These are phyloP conservation scores for Thera britannica DNA, from an alignment of 2,888 invertebrate species.

Conservation along the genomic window DNA sequence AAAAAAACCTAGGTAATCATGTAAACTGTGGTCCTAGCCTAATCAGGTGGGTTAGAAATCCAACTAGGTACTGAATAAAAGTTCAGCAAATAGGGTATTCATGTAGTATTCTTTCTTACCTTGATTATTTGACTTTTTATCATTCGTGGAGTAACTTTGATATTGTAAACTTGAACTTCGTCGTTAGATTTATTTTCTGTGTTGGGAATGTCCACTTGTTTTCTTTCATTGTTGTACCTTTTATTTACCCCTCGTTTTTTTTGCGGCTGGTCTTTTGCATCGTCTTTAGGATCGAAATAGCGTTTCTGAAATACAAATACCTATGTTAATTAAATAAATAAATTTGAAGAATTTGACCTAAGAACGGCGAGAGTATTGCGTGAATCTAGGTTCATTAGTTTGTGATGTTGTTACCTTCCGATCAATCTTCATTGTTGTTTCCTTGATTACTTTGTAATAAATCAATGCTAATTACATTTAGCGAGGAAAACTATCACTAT, in stretches of 20 bases:
- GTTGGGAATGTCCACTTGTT: conserved; percentile 14
- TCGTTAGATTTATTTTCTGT: conserved; percentile 22
- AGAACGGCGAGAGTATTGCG: too few relatives aligned
- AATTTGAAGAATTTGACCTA: too few relatives aligned
- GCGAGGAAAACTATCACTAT: too few relatives aligned
- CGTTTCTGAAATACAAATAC: conserved; percentile 48
- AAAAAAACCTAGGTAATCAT: too few relatives aligned
- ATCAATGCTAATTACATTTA: neutral
- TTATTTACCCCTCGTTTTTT: conserved; percentile 33
- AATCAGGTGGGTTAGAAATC: too few relatives aligned
- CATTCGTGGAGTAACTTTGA: conserved; percentile 64
- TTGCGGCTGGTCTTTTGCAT: conserved; percentile 39
- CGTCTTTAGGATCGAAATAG: conserved; percentile 59
- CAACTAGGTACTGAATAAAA: neutral
- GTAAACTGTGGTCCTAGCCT: too few relatives aligned
- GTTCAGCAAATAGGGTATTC: neutral
- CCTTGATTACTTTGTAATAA: neutral
- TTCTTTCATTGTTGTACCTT: conserved; percentile 27
- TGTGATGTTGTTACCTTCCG: conserved; percentile 40
- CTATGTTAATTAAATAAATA: neutral
- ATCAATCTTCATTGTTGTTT: conserved; percentile 44
- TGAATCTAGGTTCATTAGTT: too few relatives aligned
- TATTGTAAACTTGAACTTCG: conserved; percentile 67
- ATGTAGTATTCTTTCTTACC: conserved; percentile 47
- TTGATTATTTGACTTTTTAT: conserved; percentile 57